Base-by-base conservation (phyloP, 2,113 vertebrate species). In the Turnix velox region DNA sequence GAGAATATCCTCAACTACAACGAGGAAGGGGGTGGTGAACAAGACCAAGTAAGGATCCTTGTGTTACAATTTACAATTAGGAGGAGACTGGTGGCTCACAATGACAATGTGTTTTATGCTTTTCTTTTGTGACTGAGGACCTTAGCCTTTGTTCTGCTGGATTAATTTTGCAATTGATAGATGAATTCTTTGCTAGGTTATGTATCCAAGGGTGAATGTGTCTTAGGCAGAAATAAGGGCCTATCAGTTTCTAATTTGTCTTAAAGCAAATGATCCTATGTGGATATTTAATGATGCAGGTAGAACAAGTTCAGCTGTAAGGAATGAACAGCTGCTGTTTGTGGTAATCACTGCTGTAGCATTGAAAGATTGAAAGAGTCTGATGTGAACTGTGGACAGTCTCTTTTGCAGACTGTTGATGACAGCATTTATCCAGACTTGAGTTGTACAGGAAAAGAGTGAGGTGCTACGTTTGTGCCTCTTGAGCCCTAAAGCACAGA, bases 1-100 rank as follows among this genome's bases (percentile, higher is more conserved):
- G 98, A 99, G 95, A 99, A 98, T 51, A 98, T 98, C 88, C 98
- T 98, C 74, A 98, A 98, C 97, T 99, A 98, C 24, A 98, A 98
- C 3, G 98, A 99, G 96, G 98, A 99, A 97, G 98, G 98, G 16
- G 98, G 98, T 5, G 98, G 98, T 28, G 98, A 99, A 89, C 98
- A 98, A 80, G 98, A 99, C 49, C 98, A 99, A 97, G 98, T 99
- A 97, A 97, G 81, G 31, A 20, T 33, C 28, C 2, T 17, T 82
- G 20, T 12, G n/a, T 81, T 59, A 52, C 3, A 1, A n/a, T n/a
- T 67, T 52, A 42, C 52, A 33, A 3, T 49, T 54, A 25, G 40
- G 63, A 85, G 35, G 52, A 35, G 27, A 24, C 18, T 40, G 31
- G 13, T 55, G 52, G 19, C 77, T 88, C 46, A 39, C 8, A 17